Evolutionary conservation across 2,888 invertebrate species (phyloP), one percentile per base, ranked within the genome.

Genomic region (Lottia gigantea): DNA sequence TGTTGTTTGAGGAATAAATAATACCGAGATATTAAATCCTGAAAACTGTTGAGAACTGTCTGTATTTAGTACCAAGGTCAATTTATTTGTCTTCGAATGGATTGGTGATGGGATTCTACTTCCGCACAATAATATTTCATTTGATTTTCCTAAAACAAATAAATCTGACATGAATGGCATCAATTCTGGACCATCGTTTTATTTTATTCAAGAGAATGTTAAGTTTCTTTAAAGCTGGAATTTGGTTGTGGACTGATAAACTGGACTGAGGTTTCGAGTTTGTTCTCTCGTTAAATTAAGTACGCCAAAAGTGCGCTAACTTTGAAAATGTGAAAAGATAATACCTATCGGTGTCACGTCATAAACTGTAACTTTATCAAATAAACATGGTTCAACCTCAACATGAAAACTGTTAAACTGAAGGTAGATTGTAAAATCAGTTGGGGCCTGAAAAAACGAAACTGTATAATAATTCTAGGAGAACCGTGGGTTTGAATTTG

Each of bases 291-390:
- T 31, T 31, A 31, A 2, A 6, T 4, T 2, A 31, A 31, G 31
- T 31, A 31, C 31, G 6, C 31, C 31, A 4, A 6, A 2, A 40
- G 11, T 40, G 7, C 7, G 6, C 11, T 40, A 40, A 8, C 6
- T 40, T 40, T 8, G 7, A 1, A 11, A 40, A 40, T 40, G 11
- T 8, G 7, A 40, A 40, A 40, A 40, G 40, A 40, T 40, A 40
- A 40, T 40, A 40, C 40, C 40, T 40, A 11, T 40, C 11, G 40
- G 11, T 6, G 40, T 46, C 3, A 72, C 74, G 25, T 66, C 62
- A 49, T 71, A 72, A 14, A 77, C 66, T n/a, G 47, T 26, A 12
- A 76, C 47, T 46, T 65, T 68, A 64, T 76, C 73, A 46, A 74
- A 72, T n/a, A 68, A 67, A 47, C 76, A 75, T 1, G 62, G 46